Base-by-base conservation (phyloP, 2,797 vertebrate species). In the Enteromius paludinosus region DNA sequence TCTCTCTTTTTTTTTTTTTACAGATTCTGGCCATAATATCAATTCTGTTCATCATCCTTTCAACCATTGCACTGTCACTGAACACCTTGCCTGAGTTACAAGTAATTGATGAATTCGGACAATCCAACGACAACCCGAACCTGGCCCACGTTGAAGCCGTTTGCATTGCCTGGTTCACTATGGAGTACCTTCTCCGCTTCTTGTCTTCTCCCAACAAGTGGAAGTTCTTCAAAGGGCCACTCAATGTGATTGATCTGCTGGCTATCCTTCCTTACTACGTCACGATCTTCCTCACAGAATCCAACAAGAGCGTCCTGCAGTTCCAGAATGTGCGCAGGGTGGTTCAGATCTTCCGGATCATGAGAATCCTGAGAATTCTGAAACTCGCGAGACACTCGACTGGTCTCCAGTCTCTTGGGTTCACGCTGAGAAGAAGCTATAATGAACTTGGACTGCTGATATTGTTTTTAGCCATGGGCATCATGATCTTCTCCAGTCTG, bases 401-500 rank as follows among this genome's bases (percentile, higher is more conserved):
- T 0, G 98, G 98, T 35, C 96, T 99, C 75, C 98, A 99, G 89
- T 99, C 98, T 61, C 91, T 99, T 88, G 98, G 98, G 10, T 99
- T 99, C 88, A 99, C 98, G 0, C 94, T 99, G 86, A 93, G 97
- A 41, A 89, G 98, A 82, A 99, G 98, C 93, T 99, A 99, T 88
- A 99, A 99, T 11, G 98, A 99, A 88, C 49, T 99, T 84, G 98
- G 98, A 38, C 92, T 99, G 84, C 90, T 99, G 80, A 99, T 99
- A 90, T 80, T 99, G 78, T 99, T 99, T 92, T 92, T 99, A 90
- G 98, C 98, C 72, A 99, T 99, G 98, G 98, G 98, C 66, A 99
- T 99, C 86, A 99, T 99, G 98, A 99, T 99, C 87, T 99, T 99
- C 91, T 99, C 98, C 0, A 99, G 98, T 88, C 94, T 99, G 81